Conservation (phyloP, 2,113 vertebrate genomes). For the Dendrocopos noguchii region DNA sequence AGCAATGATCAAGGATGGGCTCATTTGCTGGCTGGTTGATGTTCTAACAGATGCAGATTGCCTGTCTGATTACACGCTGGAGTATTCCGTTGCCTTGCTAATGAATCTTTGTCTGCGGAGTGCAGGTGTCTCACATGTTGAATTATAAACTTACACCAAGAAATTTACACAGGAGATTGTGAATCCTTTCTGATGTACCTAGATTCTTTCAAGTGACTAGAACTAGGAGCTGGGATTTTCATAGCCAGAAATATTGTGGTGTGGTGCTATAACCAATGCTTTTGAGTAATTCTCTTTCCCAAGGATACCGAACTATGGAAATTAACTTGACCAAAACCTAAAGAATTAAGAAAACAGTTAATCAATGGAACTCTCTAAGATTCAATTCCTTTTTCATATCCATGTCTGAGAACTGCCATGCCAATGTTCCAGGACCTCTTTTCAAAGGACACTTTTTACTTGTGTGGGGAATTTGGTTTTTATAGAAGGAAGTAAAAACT, state of each 20-base stretch:
- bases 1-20: conserved; percentile 86
- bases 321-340: not conserved
- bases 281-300: not conserved
- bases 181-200: not conserved
- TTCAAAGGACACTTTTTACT: not conserved
- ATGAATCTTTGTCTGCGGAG: conserved; percentile 96
- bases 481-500: not conserved
- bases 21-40: conserved; percentile 91
- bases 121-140: conserved; percentile 77
- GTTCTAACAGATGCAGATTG: conserved; percentile 88
- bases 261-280: not conserved
- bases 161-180: not conserved
- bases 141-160: not conserved
- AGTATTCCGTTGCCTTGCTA: conserved; percentile 89
- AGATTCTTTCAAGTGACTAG: not conserved
- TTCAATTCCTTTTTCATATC: not conserved
- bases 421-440: not conserved
- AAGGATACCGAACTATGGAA: not conserved
- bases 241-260: not conserved
- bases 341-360: not conserved
- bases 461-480: not conserved
- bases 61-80: conserved; percentile 90
- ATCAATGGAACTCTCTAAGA: not conserved
- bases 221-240: not conserved
- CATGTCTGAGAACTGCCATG: not conserved